Base-by-base conservation (phyloP, 2,113 vertebrate genomes). In the Ictalurus punctatus region DNA sequence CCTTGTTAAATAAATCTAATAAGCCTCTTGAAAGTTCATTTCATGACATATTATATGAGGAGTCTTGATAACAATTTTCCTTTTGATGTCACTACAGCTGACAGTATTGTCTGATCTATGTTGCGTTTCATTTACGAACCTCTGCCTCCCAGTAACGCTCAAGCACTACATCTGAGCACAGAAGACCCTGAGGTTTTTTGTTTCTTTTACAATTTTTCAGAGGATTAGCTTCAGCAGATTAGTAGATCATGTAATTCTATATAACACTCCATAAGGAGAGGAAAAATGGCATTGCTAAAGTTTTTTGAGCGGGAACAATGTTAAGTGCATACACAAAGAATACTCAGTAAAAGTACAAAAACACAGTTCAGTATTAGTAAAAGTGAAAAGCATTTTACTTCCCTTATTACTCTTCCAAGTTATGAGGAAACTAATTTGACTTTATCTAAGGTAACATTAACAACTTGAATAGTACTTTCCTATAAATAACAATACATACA, bases 1-100 rank as follows among this genome's bases (percentile, higher is more conserved):
- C 88, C 92, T 93, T 90, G 84, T 93, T 93, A 19, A 81, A 93
- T 93, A 92, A 86, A 94, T 93, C 90, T 93, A 93, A 94, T 93
- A 92, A 93, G 90, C 86, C 90, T 92, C 90, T 90, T 93, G 65
- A 93, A 93, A 93, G 90, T 92, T 90, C 83, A 91, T 94, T 92
- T 89, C 84, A 89, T 92, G 89, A 93, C 87, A 94, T 92, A 92
- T 91, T 84, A 92, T 87, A 91, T 91, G 90, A 93, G 90, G 40
- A 90, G 84, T 63, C 92, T 92, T 89, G 92, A 91, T 89, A 90
- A 91, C 83, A 89, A 83, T 86, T 92, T 93, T 81, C 89, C 92
- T 92, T 93, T 93, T 92, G 92, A 94, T 93, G 94, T 93, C 93
- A 93, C 82, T 8, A n/a, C 58, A 82, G 87, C 89, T 93, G 93